Conservation (phyloP, 2,113 vertebrate species). For the Vireo altiloquus region DNA sequence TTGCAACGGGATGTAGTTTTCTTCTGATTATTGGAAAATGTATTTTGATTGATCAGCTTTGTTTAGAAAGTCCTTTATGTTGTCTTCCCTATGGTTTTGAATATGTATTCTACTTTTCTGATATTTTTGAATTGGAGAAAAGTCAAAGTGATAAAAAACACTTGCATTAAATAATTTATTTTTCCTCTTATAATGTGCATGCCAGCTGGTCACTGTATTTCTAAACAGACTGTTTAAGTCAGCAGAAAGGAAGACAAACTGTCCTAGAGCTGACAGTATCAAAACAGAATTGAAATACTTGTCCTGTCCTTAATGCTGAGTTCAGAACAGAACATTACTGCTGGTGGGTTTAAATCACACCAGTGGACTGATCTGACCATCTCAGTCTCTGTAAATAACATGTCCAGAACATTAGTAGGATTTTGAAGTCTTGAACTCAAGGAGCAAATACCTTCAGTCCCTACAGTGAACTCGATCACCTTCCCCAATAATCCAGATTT, state of each 20-base stretch:
- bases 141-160: background rate
- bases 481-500: background rate
- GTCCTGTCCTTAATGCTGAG: background rate
- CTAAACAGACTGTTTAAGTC: background rate
- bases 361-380: background rate
- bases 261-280: background rate
- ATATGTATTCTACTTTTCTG: background rate
- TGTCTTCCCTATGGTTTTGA: background rate
- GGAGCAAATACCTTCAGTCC: background rate
- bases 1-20: background rate
- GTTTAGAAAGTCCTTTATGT: background rate
- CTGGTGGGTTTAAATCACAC: background rate
- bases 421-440: background rate
- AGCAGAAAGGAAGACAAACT: background rate
- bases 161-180: background rate
- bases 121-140: background rate
- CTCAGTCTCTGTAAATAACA: background rate
- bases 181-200: background rate
- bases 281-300: background rate
- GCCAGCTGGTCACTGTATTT: background rate
- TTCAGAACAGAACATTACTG: background rate
- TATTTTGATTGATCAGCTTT: background rate
- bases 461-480: rapidly evolving
- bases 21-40: background rate
- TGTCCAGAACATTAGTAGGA: background rate